A percentile compares a stretch with the other conserved stretches of the same genome.
These are phyloP conservation scores for Corydoras maculifer DNA, from an alignment of 2,113 vertebrate species.

Conservation along the genomic window DNA sequence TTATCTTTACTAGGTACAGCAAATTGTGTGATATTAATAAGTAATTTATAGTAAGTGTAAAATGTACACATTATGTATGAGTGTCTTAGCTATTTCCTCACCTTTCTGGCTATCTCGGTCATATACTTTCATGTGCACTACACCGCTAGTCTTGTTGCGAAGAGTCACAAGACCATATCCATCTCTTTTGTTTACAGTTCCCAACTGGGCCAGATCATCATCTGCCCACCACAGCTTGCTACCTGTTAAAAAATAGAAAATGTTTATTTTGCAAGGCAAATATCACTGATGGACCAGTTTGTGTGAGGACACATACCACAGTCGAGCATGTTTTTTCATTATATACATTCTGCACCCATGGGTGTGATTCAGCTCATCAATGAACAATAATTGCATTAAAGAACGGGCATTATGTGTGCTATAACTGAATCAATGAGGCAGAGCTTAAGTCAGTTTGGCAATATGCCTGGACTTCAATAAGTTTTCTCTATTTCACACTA, in stretches of 20 bases:
- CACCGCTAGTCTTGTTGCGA: conserved; percentile 86
- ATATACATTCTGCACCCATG: conserved; percentile 3
- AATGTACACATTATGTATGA: no score
- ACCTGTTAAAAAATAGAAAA: conserved; percentile 65
- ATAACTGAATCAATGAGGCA: conserved; percentile 46
- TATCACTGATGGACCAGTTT: not conserved
- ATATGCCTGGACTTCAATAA: conserved; percentile 24
- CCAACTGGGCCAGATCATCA: conserved; percentile 84
- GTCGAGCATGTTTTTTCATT: no score
- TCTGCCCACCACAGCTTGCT: conserved; percentile 97
- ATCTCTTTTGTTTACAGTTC: conserved; percentile 88
- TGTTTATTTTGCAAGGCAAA: conserved; percentile 21
- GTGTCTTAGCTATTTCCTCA: conserved; percentile 38
- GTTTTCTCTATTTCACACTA: no score
- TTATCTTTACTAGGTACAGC: no score
- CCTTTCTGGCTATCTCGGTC: conserved; percentile 91
- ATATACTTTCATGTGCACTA: conserved; percentile 96
- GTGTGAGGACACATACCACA: no score
- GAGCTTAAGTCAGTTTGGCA: conserved; percentile 36
- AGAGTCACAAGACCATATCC: conserved; percentile 77
- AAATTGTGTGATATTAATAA: no score
- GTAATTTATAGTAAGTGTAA: no score
- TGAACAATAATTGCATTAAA: conserved; percentile 10
- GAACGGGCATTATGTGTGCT: conserved; percentile 29
- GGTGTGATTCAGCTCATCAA: conserved; percentile 16